These are phyloP conservation scores for Rynchops niger DNA, from an alignment of 2,113 vertebrate species.

Conservation along the genomic window DNA sequence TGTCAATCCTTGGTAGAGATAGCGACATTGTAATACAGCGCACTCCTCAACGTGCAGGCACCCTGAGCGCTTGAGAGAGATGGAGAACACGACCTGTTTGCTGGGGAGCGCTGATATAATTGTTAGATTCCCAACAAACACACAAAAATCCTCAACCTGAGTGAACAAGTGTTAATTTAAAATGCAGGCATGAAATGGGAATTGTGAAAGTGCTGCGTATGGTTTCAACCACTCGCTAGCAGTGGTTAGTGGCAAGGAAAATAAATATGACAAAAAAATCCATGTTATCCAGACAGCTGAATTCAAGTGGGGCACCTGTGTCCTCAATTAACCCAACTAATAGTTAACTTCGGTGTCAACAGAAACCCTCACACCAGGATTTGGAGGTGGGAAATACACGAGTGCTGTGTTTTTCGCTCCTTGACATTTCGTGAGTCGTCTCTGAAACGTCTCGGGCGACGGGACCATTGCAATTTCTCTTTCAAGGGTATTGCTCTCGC, in stretches of 20 bases:
- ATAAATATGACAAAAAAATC: not conserved
- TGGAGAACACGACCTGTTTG: not conserved
- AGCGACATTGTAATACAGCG: fast-evolving
- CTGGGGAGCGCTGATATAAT: fast-evolving
- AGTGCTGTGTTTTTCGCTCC: not conserved
- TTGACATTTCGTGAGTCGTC: not conserved
- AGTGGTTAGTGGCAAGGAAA: not conserved
- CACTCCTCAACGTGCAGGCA: not conserved
- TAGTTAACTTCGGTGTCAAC: not conserved
- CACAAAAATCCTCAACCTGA: not conserved
- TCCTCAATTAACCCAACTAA: constrained; percentile 26
- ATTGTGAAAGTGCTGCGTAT: not conserved
- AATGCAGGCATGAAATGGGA: not conserved
- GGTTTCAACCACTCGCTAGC: not conserved
- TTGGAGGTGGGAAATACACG: not conserved
- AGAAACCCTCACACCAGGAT: not conserved
- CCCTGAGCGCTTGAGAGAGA: not conserved
- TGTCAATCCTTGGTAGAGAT: not conserved
- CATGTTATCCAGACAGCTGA: not conserved
- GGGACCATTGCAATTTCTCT: constrained; percentile 2
- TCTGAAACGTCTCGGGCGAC: not conserved
- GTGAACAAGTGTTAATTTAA: not conserved
- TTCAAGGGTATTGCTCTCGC: constrained; percentile 3
- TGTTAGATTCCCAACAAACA: not conserved
- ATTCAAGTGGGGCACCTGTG: not conserved